These are phyloP conservation scores for Apocheima hispidaria DNA, from an alignment of 2,888 invertebrate genomes.

Conservation along the genomic window DNA sequence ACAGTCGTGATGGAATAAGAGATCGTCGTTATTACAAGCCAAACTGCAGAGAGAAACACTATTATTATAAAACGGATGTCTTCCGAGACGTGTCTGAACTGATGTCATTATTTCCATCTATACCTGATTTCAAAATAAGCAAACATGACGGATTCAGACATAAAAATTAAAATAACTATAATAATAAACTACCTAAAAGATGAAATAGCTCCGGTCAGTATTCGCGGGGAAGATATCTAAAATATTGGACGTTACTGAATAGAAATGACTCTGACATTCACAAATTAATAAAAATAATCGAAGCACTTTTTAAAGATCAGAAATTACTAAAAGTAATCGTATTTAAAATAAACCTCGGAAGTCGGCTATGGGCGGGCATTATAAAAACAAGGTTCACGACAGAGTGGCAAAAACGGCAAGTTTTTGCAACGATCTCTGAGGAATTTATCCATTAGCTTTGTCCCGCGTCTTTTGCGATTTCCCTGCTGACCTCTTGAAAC, in stretches of 20 bases:
- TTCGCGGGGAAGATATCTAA: too few relatives aligned
- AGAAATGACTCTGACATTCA: too few relatives aligned
- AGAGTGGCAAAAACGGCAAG: slow-evolving; percentile 24
- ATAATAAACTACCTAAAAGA: too few relatives aligned
- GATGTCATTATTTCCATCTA: slow-evolving; percentile 24
- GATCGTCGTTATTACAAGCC: slow-evolving; percentile 20
- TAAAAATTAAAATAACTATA: too few relatives aligned
- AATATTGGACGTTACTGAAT: too few relatives aligned
- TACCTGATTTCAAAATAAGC: neutral
- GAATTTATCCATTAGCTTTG: slow-evolving; percentile 26
- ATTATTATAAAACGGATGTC: slow-evolving; percentile 30
- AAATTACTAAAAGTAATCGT: neutral
- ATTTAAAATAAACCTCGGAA: slow-evolving; percentile 8
- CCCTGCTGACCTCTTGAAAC: neutral
- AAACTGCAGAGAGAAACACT: slow-evolving; percentile 24
- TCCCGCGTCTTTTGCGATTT: neutral
- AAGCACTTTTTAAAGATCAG: neutral
- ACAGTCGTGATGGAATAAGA: slow-evolving; percentile 31
- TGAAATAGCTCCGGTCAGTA: too few relatives aligned
- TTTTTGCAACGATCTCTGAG: slow-evolving; percentile 24
- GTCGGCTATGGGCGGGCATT: slow-evolving; percentile 8
- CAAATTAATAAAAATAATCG: too few relatives aligned
- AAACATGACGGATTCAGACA: too few relatives aligned
- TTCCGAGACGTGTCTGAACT: slow-evolving; percentile 22
- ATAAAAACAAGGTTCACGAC: slow-evolving; percentile 32